Evolutionary conservation across 2,797 vertebrate genomes (phyloP), one percentile per base, ranked within the genome.

Genomic region (Crenuchus spilurus): DNA sequence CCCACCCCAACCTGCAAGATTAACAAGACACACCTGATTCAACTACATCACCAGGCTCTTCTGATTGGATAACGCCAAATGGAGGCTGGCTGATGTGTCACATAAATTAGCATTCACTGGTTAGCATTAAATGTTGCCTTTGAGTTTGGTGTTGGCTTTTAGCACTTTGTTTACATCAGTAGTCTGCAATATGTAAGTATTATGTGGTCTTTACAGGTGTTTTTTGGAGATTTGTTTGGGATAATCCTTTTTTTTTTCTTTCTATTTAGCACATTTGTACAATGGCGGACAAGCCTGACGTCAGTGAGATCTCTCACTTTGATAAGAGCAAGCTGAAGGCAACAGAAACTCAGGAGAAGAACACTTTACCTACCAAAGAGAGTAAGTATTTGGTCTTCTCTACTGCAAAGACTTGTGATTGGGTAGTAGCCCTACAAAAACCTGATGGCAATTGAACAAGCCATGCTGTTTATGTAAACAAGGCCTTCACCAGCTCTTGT

Each of bases 271-370:
- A n/a, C n/a, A 31, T 13, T 4, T 65, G 51, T 5, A 74, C 24
- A 14, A 93, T 92, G 92, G 87, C 84, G 54, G 90, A 94, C 84
- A 93, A 92, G 16, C 92, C 90, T 11, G 87, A 93, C 13, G 82
- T 94, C 11, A 92, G 85, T 0, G 90, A 93, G 84, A 88, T 93
- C 48, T 85, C 91, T 72, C 89, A 90, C 39, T 94, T 93, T 82
- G 92, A 94, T 80, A 92, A 85, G 69, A 86, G 82, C 66, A 92
- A 90, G 74, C 84, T 94, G 79, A 94, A 92, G 75, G 94, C 94
- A 75, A 94, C 88, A 0, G 90, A 85, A 51, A 94, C 92, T 1
- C 63, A 92, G 71, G 92, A 92, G 87, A 94, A 94, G 84, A 92
- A 93, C 65, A 87, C 88, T 0, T 88, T 94, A 37, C 91, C 92